phyloP scores from a whole-genome alignment of 2,888 invertebrate genomes.

The Incurvaria masculella region DNA sequence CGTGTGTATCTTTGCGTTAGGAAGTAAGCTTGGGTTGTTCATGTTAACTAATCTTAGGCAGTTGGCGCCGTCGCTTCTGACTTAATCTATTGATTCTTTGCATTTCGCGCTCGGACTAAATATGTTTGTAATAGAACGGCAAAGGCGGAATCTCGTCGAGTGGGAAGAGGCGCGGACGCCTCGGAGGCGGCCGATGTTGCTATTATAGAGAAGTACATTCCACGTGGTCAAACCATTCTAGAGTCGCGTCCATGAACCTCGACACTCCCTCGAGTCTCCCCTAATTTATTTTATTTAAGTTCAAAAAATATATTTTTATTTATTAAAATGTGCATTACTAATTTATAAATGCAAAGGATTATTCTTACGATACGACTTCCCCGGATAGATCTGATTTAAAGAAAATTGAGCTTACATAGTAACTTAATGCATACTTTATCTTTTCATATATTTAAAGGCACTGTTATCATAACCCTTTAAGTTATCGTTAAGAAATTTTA shows the following conservation, averaged over 20 bases:
- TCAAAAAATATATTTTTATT: too few relatives aligned
- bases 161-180: constrained; percentile 23
- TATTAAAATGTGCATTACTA: not conserved
- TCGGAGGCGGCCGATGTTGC: constrained; percentile 41
- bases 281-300: not conserved
- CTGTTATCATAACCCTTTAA: constrained; percentile 49
- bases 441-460: constrained; percentile 38
- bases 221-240: constrained; percentile 47
- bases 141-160: not conserved
- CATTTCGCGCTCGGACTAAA: constrained; percentile 15
- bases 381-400: constrained; percentile 34
- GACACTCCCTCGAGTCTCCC: not conserved
- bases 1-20: constrained; percentile 35
- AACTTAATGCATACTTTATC: constrained; percentile 17
- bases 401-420: constrained; percentile 36
- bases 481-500: constrained; percentile 54
- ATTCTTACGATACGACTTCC: too few relatives aligned
- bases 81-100: constrained; percentile 29
- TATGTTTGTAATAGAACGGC: not conserved
- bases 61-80: constrained; percentile 42
- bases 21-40: constrained; percentile 42
- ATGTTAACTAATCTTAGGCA: constrained; percentile 52
- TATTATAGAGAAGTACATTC: constrained; percentile 45
- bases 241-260: constrained; percentile 21
- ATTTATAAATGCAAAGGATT: not conserved